A percentile compares a stretch with the other conserved stretches of the same genome.
phyloP scores from a whole-genome alignment of 2,113 vertebrate species.

The Eptatretus burgeri region DNA sequence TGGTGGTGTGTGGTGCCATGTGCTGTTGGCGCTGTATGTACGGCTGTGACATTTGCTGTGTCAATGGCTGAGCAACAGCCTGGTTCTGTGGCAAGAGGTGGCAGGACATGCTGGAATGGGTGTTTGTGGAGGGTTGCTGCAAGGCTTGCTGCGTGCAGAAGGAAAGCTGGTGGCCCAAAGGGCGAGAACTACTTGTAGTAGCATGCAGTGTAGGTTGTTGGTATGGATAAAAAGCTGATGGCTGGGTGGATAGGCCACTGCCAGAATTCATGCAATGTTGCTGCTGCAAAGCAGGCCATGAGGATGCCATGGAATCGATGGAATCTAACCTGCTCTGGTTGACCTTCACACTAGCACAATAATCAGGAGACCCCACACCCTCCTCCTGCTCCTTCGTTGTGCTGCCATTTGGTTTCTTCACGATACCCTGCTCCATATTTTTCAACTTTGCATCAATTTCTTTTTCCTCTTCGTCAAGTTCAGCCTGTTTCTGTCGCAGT shows the following conservation, averaged over 20 bases:
- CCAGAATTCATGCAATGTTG: no score
- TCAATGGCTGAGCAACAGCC: conserved; percentile 2
- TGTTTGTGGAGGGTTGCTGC: no score
- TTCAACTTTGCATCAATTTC: conserved; percentile 93
- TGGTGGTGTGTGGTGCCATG: conserved; percentile 12
- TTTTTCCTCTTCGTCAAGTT: conserved; percentile 91
- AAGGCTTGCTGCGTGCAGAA: no score
- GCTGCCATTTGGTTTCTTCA: conserved; percentile 19
- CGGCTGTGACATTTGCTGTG: not conserved
- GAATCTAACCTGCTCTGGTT: no score
- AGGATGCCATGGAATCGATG: no score
- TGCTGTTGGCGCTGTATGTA: conserved; percentile 1
- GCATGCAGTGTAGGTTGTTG: not conserved
- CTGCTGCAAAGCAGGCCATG: no score
- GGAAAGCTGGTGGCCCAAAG: no score
- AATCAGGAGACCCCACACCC: conserved; percentile 46
- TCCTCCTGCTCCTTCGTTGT: conserved; percentile 1
- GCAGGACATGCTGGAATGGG: no score
- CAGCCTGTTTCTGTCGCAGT: conserved; percentile 78
- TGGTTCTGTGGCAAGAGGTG: not conserved
- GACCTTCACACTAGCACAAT: conserved; percentile 34
- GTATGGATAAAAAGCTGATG: not conserved
- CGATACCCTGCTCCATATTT: conserved; percentile 73
- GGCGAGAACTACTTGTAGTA: not conserved
- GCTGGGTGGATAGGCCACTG: not conserved